These are phyloP conservation scores for Archips xylosteana DNA, from an alignment of 2,888 invertebrate genomes.

Conservation along the genomic window DNA sequence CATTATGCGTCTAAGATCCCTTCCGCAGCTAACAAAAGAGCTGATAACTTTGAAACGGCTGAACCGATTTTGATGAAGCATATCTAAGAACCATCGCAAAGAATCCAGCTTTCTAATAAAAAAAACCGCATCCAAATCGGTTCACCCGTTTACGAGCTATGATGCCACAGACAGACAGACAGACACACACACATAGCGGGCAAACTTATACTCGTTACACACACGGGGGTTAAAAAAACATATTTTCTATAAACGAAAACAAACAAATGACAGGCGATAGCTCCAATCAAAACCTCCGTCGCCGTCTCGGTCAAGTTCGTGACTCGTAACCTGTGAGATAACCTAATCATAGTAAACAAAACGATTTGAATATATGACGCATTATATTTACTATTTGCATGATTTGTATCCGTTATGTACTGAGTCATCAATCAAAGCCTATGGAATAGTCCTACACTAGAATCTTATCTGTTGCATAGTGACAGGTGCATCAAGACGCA, in stretches of 20 bases:
- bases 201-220: too few relatives aligned
- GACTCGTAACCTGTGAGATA: conserved; percentile 14
- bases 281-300: conserved; percentile 5
- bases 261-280: not conserved
- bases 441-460: not conserved
- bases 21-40: too few relatives aligned
- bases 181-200: too few relatives aligned
- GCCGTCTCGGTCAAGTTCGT: conserved; percentile 8
- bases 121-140: too few relatives aligned
- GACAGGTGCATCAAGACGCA: not conserved
- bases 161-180: too few relatives aligned
- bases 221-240: not conserved
- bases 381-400: conserved; percentile 25
- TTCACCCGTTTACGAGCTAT: too few relatives aligned
- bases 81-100: too few relatives aligned
- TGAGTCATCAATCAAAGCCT: not conserved
- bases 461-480: not conserved
- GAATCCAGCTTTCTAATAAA: too few relatives aligned
- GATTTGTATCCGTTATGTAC: not conserved
- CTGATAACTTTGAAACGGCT: too few relatives aligned
- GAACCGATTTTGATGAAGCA: too few relatives aligned
- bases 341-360: conserved; percentile 17
- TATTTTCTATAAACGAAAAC: not conserved
- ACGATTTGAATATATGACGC: conserved; percentile 11
- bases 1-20: too few relatives aligned